phyloP scores from a whole-genome alignment of 2,888 invertebrate species.

The Drosophila histrio region DNA sequence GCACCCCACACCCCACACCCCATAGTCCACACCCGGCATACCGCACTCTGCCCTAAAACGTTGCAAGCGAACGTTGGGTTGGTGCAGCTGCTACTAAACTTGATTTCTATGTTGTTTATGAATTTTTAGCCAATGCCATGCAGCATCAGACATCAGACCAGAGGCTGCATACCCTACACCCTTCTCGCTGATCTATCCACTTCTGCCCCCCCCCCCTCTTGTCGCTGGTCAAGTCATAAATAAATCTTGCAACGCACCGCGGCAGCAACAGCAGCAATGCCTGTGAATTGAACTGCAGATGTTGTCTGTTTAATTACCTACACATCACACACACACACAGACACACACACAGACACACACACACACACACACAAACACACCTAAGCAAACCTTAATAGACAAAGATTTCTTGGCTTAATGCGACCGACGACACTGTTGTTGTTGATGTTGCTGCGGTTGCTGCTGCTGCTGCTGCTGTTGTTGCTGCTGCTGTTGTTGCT shows the following conservation, averaged over 20 bases:
- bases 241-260: constrained; percentile 49
- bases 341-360: constrained; percentile 10
- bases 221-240: constrained; percentile 67
- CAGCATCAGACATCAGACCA: constrained; percentile 36
- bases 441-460: constrained; percentile 6
- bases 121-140: constrained; percentile 41
- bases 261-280: constrained; percentile 31
- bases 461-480: constrained; percentile 12
- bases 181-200: not conserved
- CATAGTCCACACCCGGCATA: not conserved
- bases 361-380: constrained; percentile 21
- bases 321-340: constrained; percentile 24
- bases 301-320: constrained; percentile 69
- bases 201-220: not conserved
- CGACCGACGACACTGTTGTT: constrained; percentile 27
- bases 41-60: constrained; percentile 1
- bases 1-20: not conserved
- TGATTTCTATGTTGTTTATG: constrained; percentile 68
- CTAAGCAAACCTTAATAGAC: constrained; percentile 32
- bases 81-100: constrained; percentile 48
- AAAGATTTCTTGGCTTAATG: constrained; percentile 47
- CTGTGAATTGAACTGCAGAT: constrained; percentile 60
- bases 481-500: constrained; percentile 7
- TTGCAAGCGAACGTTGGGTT: constrained; percentile 5
- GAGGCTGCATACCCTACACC: not conserved